These are phyloP conservation scores for Andrena bicolor DNA, from an alignment of 2,888 invertebrate species.

Conservation along the genomic window DNA sequence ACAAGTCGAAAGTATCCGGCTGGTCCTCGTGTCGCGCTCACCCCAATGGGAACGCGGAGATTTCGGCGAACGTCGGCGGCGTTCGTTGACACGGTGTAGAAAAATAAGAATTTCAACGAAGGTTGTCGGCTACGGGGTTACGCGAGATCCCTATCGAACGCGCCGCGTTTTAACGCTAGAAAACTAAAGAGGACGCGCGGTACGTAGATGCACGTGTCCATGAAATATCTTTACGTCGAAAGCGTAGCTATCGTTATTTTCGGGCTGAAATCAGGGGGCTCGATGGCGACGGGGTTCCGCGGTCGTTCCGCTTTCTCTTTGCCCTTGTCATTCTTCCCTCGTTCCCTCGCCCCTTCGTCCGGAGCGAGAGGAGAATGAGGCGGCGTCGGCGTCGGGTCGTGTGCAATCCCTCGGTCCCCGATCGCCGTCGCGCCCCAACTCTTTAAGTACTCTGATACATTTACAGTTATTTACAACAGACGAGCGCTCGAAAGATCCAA, in stretches of 20 bases:
- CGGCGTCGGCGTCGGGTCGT: neutral
- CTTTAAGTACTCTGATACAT: slow-evolving; percentile 57
- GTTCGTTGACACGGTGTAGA: slow-evolving; percentile 52
- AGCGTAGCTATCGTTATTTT: slow-evolving; percentile 57
- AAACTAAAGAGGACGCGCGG: slow-evolving; percentile 53
- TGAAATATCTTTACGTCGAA: slow-evolving; percentile 58
- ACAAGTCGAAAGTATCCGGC: slow-evolving; percentile 60
- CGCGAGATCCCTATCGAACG: slow-evolving; percentile 47
- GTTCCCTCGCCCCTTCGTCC: neutral
- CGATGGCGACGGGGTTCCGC: slow-evolving; percentile 1
- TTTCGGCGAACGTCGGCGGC: slow-evolving; percentile 39
- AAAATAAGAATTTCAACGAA: slow-evolving; percentile 67
- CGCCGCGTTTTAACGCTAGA: slow-evolving; percentile 57
- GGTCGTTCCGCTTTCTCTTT: slow-evolving; percentile 19
- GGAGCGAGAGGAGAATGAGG: slow-evolving; percentile 42
- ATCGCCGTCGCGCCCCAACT: slow-evolving; percentile 23
- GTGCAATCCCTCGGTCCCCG: slow-evolving; percentile 12
- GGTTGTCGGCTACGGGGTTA: slow-evolving; percentile 41
- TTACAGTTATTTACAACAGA: slow-evolving; percentile 55
- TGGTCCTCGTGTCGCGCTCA: slow-evolving; percentile 69
- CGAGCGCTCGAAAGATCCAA: slow-evolving; percentile 28
- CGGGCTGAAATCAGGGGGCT: slow-evolving; percentile 41
- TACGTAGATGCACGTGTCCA: slow-evolving; percentile 37
- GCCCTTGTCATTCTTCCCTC: slow-evolving; percentile 10
- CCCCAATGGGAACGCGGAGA: slow-evolving; percentile 71